Percentiles rank a stretch among this genome's conserved stretches.
Evolutionary conservation across 2,113 vertebrate genomes (phyloP).

Genomic region (Salvator merianae): DNA sequence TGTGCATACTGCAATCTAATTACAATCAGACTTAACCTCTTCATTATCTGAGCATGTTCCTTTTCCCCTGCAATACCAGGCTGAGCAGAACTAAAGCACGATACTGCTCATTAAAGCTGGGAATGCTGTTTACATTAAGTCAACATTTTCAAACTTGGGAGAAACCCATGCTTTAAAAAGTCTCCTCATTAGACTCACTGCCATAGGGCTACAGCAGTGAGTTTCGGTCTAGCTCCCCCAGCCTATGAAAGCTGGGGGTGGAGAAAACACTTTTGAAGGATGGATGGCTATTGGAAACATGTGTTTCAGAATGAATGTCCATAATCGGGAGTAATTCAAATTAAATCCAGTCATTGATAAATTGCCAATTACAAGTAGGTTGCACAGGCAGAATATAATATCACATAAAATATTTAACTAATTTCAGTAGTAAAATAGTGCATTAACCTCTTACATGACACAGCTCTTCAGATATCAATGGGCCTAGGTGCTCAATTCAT

Average conservation of each 20-base stretch:
- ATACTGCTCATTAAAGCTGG: conserved; percentile 59
- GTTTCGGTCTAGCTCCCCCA: background rate
- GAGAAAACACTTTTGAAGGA: conserved; percentile 39
- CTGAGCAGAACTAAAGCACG: conserved; percentile 46
- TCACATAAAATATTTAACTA: conserved; percentile 29
- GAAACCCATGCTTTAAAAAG: conserved; percentile 13
- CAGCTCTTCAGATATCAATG: conserved; percentile 37
- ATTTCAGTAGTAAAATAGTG: conserved; percentile 34
- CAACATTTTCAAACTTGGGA: conserved; percentile 34
- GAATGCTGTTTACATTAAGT: conserved; percentile 51
- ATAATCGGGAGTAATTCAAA: conserved; percentile 46
- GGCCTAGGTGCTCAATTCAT: conserved; percentile 25
- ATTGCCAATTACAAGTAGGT: conserved; percentile 43
- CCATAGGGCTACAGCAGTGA: conserved; percentile 21
- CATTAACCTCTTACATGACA: conserved; percentile 43
- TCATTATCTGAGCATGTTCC: conserved; percentile 73
- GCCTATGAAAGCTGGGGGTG: background rate
- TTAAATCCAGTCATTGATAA: conserved; percentile 54
- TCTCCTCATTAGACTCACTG: conserved; percentile 44
- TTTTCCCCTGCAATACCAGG: conserved; percentile 51
- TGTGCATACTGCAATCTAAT: conserved; percentile 85
- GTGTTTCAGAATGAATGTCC: conserved; percentile 48
- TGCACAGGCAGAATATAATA: conserved; percentile 33
- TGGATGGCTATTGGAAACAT: conserved; percentile 24
- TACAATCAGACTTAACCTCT: conserved; percentile 83